Conservation (phyloP, 1,140 invertebrate species). For the Dinoponera quadriceps region DNA sequence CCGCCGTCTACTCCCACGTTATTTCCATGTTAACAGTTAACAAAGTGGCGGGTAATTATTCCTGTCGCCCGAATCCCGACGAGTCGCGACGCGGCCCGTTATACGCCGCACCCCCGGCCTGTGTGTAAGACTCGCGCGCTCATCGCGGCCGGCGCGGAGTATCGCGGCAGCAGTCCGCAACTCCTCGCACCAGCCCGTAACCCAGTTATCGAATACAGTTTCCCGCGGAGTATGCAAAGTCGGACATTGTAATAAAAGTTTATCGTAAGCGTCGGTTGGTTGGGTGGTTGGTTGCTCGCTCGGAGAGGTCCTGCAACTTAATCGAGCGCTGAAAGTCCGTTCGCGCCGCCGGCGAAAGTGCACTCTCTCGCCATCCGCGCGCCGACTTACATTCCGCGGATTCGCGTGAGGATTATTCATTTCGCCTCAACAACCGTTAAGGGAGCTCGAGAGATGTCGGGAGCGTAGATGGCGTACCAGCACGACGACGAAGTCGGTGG, state of each 20-base stretch:
- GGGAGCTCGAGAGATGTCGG: constrained; percentile 52
- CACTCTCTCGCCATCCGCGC: constrained; percentile 13
- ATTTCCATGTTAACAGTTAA: constrained; percentile 53
- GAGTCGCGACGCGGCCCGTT: constrained; percentile 16
- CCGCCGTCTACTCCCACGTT: constrained; percentile 16
- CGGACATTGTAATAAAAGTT: constrained; percentile 42
- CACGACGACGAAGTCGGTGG: constrained; percentile 50
- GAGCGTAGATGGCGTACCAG: constrained; percentile 1
- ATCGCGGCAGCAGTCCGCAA: too few species aligned
- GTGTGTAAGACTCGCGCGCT: constrained; percentile 24
- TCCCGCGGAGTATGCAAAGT: constrained; percentile 31
- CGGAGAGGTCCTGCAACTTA: constrained; percentile 30
- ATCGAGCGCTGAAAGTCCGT: constrained; percentile 24
- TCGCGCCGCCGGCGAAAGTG: constrained; percentile 5
- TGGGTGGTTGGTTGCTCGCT: too few species aligned
- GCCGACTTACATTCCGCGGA: constrained; percentile 44
- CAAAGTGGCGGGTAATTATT: constrained; percentile 53
- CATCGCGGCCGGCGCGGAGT: not conserved
- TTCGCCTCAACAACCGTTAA: constrained; percentile 70
- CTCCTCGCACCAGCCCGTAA: not conserved
- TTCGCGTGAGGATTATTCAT: constrained; percentile 70
- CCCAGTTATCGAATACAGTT: constrained; percentile 34
- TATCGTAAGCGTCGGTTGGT: constrained; percentile 29
- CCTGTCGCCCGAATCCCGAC: constrained; percentile 43
- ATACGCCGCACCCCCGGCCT: not conserved